Evolutionary conservation across 2,113 vertebrate species (phyloP), one percentile per base, ranked within the genome.

Genomic region (Chaetodon trifascialis): DNA sequence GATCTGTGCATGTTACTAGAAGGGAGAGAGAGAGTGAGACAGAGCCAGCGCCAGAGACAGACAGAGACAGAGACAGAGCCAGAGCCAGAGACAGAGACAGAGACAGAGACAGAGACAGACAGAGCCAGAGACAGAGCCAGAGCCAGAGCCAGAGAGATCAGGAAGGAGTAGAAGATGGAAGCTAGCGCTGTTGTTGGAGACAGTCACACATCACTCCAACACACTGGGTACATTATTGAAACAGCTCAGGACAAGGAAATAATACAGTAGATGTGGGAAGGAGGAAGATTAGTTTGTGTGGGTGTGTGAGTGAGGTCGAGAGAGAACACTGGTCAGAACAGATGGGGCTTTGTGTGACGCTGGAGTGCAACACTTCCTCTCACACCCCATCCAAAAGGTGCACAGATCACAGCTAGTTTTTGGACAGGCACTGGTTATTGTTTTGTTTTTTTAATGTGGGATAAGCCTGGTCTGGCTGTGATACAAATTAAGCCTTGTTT

Each of bases 231-330:
- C 25, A 14, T 73, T 76, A 70, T 51, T 79, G 59, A 81, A 79
- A 83, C 42, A 67, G 85, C 79, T 80, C 25, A 46, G 14, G 62
- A 81, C 85, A 62, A 77, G 9, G 66, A 73, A 73, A 54, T 58
- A 79, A 84, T 73, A n/a, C 44, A 59, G 46, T 34, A 34, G 69
- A 42, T 73, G 71, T 86, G 44, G 23, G 77, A 54, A 38, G 67
- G 72, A 55, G 55, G 73, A 40, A 55, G 12, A 6, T 7, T 40
- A 40, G 34, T n/a, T 21, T 52, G 44, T 64, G 55, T 65, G 60
- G 40, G 77, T 38, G 66, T 75, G 64, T 54, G 64, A 51, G 25
- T 46, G 65, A 46, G 36, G 54, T 9, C 52, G 36, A 70, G 51
- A 56, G 25, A 59, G 23, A 30, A 30, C 30, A 30, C 30, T 30